Evolutionary conservation across 2,888 invertebrate species (phyloP).

Genomic region (Stictocephala bisonia): DNA sequence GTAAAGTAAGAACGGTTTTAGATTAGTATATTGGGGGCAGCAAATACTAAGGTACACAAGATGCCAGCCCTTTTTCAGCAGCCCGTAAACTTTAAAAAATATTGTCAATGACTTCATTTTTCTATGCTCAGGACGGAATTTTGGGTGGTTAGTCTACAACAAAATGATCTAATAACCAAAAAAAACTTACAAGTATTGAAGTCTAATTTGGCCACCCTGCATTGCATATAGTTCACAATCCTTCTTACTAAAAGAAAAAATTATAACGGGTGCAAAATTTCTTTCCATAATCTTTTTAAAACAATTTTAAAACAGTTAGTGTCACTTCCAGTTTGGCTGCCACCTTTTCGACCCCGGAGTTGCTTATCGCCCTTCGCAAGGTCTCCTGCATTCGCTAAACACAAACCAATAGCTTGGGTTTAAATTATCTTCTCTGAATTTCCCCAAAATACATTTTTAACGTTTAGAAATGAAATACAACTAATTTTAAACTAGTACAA

Average conservation of each 20-base stretch:
- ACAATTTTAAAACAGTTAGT: conserved; percentile 94
- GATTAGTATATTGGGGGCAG: too few relatives aligned
- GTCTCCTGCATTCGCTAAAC: conserved; percentile 85
- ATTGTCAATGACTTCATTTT: too few relatives aligned
- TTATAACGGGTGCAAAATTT: conserved; percentile 97
- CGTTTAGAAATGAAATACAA: too few relatives aligned
- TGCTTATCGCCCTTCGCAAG: conserved; percentile 81
- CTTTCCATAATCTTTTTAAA: conserved; percentile 99
- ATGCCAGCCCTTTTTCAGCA: too few relatives aligned
- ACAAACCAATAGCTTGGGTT: conserved; percentile 95
- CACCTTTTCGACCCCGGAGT: conserved; percentile 77
- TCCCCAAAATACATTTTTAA: conserved; percentile 79
- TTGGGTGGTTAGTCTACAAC: too few relatives aligned
- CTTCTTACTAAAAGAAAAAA: conserved; percentile 99
- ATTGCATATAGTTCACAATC: conserved; percentile 97
- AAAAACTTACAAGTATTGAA: conserved; percentile 82
- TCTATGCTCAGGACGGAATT: too few relatives aligned
- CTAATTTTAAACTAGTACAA: too few relatives aligned
- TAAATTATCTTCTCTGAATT: conserved; percentile 97
- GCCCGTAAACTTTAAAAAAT: too few relatives aligned
- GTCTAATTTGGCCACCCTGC: conserved; percentile 96
- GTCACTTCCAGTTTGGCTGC: conserved; percentile 65
- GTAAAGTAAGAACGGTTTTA: too few relatives aligned
- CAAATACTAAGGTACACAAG: too few relatives aligned
- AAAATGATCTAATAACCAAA: too few relatives aligned